phyloP scores from a whole-genome alignment of 2,113 vertebrate species.

The Bos javanicus region DNA sequence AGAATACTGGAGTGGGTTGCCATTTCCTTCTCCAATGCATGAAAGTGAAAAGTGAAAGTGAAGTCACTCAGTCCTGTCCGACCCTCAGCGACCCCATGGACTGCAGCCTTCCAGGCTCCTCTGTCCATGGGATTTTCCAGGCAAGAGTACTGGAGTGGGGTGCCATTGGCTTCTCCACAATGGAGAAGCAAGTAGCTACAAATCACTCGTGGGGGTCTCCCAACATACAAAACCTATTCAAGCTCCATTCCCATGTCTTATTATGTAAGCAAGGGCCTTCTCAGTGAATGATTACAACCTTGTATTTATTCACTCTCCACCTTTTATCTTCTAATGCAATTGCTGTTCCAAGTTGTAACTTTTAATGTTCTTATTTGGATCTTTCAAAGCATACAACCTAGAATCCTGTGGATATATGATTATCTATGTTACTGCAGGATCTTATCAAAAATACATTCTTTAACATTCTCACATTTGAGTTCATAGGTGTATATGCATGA shows the following conservation, averaged over 20 bases:
- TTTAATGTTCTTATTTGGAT: slow-evolving; percentile 11
- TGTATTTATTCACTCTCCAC: neutral
- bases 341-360: slow-evolving; percentile 30
- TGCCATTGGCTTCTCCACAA: neutral
- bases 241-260: neutral
- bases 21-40: too few relatives aligned
- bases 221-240: neutral
- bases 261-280: neutral
- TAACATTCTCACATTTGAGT: neutral
- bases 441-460: neutral
- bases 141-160: too few relatives aligned
- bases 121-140: too few relatives aligned
- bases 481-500: neutral
- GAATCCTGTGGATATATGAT: neutral
- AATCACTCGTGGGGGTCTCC: neutral
- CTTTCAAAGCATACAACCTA: neutral
- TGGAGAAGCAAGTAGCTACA: slow-evolving; percentile 4
- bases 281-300: slow-evolving; percentile 10
- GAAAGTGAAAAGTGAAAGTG: too few relatives aligned
- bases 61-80: too few relatives aligned
- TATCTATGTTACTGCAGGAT: neutral
- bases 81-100: too few relatives aligned
- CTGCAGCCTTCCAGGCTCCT: too few relatives aligned
- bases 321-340: slow-evolving; percentile 36
- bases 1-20: too few relatives aligned